These are phyloP conservation scores for Erythrolamprus reginae DNA, from an alignment of 2,113 vertebrate species.

Conservation along the genomic window DNA sequence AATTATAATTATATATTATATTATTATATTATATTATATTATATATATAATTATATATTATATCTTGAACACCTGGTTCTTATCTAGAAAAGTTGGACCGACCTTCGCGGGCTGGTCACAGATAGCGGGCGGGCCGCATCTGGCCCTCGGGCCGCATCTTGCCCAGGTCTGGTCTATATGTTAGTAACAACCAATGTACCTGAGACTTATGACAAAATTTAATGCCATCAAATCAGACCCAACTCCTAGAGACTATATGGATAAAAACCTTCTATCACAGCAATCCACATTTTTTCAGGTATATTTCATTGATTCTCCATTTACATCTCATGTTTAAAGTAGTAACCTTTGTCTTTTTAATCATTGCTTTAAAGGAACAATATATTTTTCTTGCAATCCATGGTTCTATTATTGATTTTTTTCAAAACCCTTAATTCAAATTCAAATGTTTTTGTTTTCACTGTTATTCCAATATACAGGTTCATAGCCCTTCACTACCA, in stretches of 20 bases:
- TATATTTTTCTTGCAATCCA: neutral
- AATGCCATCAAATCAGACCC: neutral
- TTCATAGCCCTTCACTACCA: neutral
- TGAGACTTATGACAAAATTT: neutral
- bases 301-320: neutral
- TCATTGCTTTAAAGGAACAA: neutral
- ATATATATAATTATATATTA: too few relatives aligned
- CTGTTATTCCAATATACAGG: neutral
- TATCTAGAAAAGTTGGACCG: too few relatives aligned
- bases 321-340: neutral
- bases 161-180: too few relatives aligned
- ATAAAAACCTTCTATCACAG: neutral
- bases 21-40: too few relatives aligned
- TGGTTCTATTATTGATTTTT: neutral
- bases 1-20: too few relatives aligned
- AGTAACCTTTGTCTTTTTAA: neutral
- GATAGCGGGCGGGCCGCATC: too few relatives aligned
- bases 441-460: neutral
- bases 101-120: too few relatives aligned
- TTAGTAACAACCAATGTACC: neutral
- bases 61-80: too few relatives aligned
- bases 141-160: too few relatives aligned
- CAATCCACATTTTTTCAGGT: neutral
- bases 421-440: neutral
- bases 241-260: neutral